Percentiles rank a stretch among this genome's conserved stretches.
Evolutionary conservation across 1,140 invertebrate species (phyloP).

Genomic region (Microplitis demolitor): DNA sequence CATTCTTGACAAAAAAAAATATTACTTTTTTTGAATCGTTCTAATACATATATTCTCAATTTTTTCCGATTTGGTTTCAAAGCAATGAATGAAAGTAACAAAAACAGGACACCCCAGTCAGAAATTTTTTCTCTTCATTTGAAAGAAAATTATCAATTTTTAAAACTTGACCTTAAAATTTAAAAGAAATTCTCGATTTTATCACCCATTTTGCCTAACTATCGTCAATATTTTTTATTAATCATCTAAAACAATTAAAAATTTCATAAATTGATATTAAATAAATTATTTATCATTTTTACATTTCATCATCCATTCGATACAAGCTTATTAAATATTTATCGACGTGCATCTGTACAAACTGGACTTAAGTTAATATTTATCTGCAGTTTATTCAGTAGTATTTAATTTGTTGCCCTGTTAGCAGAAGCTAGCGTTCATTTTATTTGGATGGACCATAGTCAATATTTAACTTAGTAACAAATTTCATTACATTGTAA

Average conservation of each 20-base stretch:
- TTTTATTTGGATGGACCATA: not conserved
- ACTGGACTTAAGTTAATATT: not conserved
- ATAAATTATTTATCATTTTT: not conserved
- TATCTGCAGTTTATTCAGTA: too few relatives aligned
- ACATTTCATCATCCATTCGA: not conserved
- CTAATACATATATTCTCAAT: too few relatives aligned
- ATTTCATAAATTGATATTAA: not conserved
- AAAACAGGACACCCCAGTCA: too few relatives aligned
- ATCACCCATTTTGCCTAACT: not conserved
- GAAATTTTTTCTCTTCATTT: too few relatives aligned
- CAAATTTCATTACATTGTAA: slow-evolving; percentile 31
- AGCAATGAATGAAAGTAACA: too few relatives aligned
- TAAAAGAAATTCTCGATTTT: too few relatives aligned
- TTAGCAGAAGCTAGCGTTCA: not conserved
- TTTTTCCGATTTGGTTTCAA: too few relatives aligned
- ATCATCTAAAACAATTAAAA: not conserved
- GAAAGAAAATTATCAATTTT: too few relatives aligned
- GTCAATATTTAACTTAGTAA: not conserved
- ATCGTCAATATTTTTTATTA: not conserved
- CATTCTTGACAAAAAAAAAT: too few relatives aligned
- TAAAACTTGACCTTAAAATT: too few relatives aligned
- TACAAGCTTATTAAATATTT: not conserved
- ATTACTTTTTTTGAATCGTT: too few relatives aligned
- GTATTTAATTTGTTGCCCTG: too few relatives aligned
- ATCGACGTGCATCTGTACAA: not conserved